These are phyloP conservation scores for Cavia porcellus DNA, from an alignment of 2,113 vertebrate genomes.

Conservation along the genomic window DNA sequence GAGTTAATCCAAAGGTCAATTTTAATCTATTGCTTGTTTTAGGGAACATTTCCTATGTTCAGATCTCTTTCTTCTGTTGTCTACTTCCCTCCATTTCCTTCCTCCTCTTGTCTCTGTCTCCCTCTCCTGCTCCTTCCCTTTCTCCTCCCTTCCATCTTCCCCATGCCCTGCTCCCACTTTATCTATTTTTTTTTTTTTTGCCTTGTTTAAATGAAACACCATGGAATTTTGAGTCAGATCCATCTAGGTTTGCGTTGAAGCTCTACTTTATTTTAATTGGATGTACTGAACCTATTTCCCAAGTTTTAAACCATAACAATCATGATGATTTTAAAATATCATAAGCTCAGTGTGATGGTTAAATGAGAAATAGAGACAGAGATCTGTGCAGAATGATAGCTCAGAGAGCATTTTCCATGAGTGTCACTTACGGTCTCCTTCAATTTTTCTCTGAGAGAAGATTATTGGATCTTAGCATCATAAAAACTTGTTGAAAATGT, in stretches of 20 bases:
- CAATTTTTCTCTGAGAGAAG: background rate
- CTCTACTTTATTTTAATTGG: constrained; percentile 23
- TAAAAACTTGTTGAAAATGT: background rate
- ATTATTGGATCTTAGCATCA: background rate
- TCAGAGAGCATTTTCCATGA: background rate
- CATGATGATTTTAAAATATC: background rate
- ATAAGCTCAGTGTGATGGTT: background rate
- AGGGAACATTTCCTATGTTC: background rate
- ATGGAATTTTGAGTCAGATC: background rate
- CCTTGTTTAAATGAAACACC: background rate
- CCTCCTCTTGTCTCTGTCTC: background rate
- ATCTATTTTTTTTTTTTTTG: background rate
- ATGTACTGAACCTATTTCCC: background rate
- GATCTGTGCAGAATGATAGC: background rate
- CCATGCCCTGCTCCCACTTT: background rate
- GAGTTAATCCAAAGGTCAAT: background rate
- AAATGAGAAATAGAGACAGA: constrained; percentile 5
- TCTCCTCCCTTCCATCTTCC: too few species aligned
- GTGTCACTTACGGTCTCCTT: background rate
- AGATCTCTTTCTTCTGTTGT: background rate
- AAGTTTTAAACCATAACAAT: background rate
- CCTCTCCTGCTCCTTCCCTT: background rate
- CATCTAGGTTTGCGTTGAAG: background rate
- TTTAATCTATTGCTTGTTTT: constrained; percentile 1
- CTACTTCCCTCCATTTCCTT: background rate